Base-by-base conservation (phyloP, 2,113 vertebrate species). In the Rhinoderma darwinii region DNA sequence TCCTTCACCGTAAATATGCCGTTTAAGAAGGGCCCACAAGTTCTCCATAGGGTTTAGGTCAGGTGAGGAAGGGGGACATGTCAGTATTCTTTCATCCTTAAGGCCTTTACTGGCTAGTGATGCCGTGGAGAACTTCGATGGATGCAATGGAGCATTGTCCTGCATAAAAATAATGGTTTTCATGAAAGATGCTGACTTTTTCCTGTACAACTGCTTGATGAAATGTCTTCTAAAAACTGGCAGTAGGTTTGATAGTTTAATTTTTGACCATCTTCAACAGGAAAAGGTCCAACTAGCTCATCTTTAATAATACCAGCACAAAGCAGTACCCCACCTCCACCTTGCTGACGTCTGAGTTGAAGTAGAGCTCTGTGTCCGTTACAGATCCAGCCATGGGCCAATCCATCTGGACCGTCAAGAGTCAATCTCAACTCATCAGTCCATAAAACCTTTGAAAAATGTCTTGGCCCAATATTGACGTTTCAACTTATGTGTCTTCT, bases 371-470 rank as follows among this genome's bases (percentile, higher is more conserved):
- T n/a, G n/a, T n/a, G 43, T 44, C 6, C 15, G 0, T 77, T 77
- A 77, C 74, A 8, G 25, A 70, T 30, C 66, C 66, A 66, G 61
- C 61, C 61, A 66, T 25, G 61, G 61, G 61, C 12, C 61, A 10
- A 77, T 77, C 20, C 74, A 77, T 77, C 74, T 77, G 74, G 74
- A 4, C 74, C 74, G 22, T 77, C 74, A 3, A 50, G 74, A 77
- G 12, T 77, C 74, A 77, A 18, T 77, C 39, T 77, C 74, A 77
- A 47, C 22, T 77, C 7, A 47, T 77, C 74, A 47, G 74, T 77
- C 74, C 74, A 77, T 77, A 77, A 77, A 2, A 77, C 41, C 74
- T 70, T 70, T 30, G 66, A 70, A 70, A 70, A n/a, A n/a, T n/a
- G n/a, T n/a, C n/a, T n/a, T n/a, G n/a, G n/a, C n/a, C n/a, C n/a